Evolutionary conservation across 2,797 vertebrate genomes (phyloP).

Genomic region (Carapus acus): DNA sequence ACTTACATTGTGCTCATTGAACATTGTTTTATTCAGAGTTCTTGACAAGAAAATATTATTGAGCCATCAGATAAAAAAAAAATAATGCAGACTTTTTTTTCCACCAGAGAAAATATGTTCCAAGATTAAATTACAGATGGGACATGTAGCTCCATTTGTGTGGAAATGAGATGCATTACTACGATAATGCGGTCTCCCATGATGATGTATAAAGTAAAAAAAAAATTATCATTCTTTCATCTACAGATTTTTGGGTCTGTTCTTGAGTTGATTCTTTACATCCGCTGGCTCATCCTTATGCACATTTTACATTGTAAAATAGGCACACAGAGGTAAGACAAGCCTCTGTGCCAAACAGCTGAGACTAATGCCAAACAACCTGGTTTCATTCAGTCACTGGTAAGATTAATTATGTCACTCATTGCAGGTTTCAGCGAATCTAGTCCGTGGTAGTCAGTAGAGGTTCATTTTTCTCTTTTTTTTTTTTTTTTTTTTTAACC

Average conservation of each 20-base stretch:
- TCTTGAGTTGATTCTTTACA: not conserved
- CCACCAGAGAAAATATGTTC: not conserved
- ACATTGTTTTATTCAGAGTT: not conserved
- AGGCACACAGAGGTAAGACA: not conserved
- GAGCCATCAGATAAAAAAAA: not conserved
- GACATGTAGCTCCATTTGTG: not conserved
- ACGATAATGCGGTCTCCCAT: conserved; percentile 2
- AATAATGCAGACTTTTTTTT: not conserved
- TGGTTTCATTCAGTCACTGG: not conserved
- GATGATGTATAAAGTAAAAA: conserved; percentile 1
- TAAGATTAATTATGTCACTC: not conserved
- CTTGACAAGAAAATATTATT: not conserved
- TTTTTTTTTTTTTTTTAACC: too few relatives aligned
- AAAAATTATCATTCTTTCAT: not conserved
- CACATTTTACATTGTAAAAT: not conserved
- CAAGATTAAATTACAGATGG: not conserved
- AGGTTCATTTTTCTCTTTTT: conserved; percentile 16
- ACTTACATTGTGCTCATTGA: too few relatives aligned
- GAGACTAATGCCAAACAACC: not conserved
- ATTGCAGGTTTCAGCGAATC: conserved; percentile 15
- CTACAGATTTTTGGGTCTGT: conserved; percentile 1
- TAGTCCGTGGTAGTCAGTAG: conserved; percentile 29
- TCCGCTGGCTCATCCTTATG: not conserved
- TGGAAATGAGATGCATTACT: conserved; percentile 4
- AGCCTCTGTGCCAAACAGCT: conserved; percentile 3